Evolutionary conservation across 2,797 vertebrate species (phyloP).

Genomic region (Todus mexicanus): DNA sequence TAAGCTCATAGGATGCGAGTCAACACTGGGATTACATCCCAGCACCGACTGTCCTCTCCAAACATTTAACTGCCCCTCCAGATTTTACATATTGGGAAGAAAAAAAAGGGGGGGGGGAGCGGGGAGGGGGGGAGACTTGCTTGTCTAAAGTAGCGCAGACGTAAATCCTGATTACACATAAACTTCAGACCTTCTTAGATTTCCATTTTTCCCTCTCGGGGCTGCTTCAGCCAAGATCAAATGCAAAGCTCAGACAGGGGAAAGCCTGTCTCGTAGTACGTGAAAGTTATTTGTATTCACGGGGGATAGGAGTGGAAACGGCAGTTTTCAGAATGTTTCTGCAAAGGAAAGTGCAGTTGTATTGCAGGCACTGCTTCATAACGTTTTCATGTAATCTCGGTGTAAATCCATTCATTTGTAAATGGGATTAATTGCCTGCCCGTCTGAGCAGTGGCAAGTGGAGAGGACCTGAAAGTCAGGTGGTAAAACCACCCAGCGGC

Average conservation of each 20-base stretch:
- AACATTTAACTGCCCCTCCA: background rate
- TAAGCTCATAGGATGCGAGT: background rate
- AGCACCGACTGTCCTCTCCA: background rate
- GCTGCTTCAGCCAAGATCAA: background rate
- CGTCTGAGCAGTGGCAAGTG: background rate
- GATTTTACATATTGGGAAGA: background rate
- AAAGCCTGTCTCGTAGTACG: background rate
- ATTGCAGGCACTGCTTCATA: background rate
- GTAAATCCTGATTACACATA: background rate
- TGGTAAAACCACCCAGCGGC: background rate
- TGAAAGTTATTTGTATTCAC: background rate
- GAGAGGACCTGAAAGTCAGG: background rate
- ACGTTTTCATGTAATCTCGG: background rate
- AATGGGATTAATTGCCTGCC: background rate
- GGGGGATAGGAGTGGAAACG: background rate
- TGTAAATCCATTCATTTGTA: conserved; percentile 10
- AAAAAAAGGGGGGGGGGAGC: background rate
- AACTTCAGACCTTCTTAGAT: background rate
- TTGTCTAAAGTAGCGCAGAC: background rate
- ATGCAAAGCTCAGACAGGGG: background rate
- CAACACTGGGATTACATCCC: background rate
- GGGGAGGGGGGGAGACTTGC: background rate
- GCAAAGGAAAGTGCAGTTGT: background rate
- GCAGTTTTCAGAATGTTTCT: background rate
- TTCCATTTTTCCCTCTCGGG: background rate